Evolutionary conservation across 2,113 vertebrate genomes (phyloP).

Genomic region (Vidua macroura): DNA sequence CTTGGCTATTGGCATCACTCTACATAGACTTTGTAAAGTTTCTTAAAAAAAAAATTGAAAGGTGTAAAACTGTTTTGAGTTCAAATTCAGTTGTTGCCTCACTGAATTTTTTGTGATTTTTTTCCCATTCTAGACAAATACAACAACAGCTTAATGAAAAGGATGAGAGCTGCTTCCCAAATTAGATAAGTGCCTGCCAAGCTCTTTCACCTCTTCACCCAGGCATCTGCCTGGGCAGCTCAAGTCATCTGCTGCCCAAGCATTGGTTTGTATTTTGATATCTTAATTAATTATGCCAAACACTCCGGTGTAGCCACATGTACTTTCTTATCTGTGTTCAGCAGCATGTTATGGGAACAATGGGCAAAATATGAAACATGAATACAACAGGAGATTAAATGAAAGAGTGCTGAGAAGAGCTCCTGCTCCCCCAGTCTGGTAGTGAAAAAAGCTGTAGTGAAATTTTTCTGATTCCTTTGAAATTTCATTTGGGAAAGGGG

Average conservation of each 20-base stretch:
- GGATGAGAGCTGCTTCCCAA: neutral
- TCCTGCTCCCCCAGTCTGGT: accelerated
- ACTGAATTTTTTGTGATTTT: neutral
- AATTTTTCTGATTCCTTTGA: neutral
- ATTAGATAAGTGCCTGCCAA: neutral
- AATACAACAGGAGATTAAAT: neutral
- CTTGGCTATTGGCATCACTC: neutral
- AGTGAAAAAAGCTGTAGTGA: neutral
- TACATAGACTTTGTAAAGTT: neutral
- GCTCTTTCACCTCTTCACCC: neutral
- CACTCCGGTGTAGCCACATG: neutral
- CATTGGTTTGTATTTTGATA: constrained; percentile 3
- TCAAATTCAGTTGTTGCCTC: neutral
- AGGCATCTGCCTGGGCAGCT: neutral
- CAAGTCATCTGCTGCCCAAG: constrained; percentile 4
- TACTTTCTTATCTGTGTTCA: neutral
- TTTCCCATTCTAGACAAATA: neutral
- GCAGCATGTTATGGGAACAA: neutral
- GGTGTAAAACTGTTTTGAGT: neutral
- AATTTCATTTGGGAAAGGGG: neutral
- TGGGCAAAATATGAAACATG: constrained; percentile 1
- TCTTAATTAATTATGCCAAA: constrained; percentile 26
- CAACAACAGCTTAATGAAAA: neutral
- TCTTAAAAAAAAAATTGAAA: neutral
- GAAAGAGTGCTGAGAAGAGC: neutral